A percentile compares a stretch with the other conserved stretches of the same genome.
phyloP scores from a whole-genome alignment of 1,140 invertebrate species.

The Drosophila pseudoananassae region DNA sequence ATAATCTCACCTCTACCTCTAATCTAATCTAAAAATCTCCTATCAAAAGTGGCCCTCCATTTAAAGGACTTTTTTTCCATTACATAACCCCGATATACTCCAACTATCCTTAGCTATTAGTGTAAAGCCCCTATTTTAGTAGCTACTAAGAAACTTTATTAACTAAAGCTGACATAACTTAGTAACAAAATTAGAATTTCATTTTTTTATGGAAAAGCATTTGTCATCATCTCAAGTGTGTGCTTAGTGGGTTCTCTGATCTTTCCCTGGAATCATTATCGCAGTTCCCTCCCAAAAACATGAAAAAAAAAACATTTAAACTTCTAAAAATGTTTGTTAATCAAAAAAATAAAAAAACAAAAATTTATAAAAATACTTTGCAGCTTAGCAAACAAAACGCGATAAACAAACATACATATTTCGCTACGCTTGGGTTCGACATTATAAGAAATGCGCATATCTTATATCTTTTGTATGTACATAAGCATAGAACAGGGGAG shows the following conservation, averaged over 20 bases:
- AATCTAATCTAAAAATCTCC: not conserved
- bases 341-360: slow-evolving; percentile 21
- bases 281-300: too few relatives aligned
- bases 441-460: slow-evolving; percentile 81
- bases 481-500: slow-evolving; percentile 50
- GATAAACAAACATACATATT: slow-evolving; percentile 43
- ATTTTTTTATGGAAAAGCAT: not conserved
- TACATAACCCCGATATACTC: too few relatives aligned
- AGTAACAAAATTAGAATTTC: not conserved
- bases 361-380: slow-evolving; percentile 70
- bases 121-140: not conserved
- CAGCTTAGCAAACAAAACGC: slow-evolving; percentile 68
- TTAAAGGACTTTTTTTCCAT: too few relatives aligned
- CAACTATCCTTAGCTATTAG: not conserved
- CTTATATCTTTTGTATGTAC: slow-evolving; percentile 73
- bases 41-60: not conserved
- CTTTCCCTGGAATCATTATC: too few relatives aligned
- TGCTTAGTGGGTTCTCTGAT: too few relatives aligned
- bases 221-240: not conserved
- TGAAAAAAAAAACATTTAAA: not conserved
- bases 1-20: not conserved
- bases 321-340: not conserved
- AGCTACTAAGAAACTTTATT: not conserved
- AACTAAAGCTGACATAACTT: not conserved
- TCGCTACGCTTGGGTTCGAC: slow-evolving; percentile 46